Conservation (phyloP, 2,113 vertebrate species). For the Oostethus manadensis region DNA sequence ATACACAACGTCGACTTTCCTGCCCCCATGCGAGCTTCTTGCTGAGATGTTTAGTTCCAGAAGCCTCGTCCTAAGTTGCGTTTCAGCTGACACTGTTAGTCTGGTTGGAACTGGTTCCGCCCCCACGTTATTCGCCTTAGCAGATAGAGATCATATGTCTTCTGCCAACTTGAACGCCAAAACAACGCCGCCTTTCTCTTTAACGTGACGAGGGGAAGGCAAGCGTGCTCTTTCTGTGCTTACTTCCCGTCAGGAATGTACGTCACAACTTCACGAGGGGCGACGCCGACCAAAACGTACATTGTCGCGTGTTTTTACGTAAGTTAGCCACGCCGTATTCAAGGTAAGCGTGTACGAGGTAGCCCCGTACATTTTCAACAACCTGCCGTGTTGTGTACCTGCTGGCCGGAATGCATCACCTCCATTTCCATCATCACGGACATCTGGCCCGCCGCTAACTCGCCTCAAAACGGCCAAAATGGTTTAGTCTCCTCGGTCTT, state of each 20-base stretch:
- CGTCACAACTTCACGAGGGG: conserved; percentile 39
- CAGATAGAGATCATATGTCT: conserved; percentile 59
- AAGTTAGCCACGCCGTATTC: neutral
- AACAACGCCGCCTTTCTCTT: conserved; percentile 12
- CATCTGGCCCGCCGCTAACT: conserved; percentile 6
- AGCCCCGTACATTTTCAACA: neutral
- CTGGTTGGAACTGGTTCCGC: conserved; percentile 6
- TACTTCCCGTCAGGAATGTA: conserved; percentile 12
- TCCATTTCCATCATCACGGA: conserved; percentile 72
- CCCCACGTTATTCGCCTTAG: neutral
- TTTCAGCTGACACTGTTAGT: neutral
- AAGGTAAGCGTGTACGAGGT: neutral
- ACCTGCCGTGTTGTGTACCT: conserved; percentile 61
- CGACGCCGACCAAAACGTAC: neutral
- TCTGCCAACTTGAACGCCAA: neutral
- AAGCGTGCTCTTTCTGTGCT: neutral
- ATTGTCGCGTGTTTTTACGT: neutral
- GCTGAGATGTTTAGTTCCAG: neutral
- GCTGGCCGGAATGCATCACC: conserved; percentile 66
- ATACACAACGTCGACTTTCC: no score
- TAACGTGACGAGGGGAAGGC: neutral
- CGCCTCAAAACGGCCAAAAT: conserved; percentile 9
- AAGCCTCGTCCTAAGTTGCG: neutral
- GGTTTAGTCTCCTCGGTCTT: conserved; percentile 26
- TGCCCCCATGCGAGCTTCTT: no score